A percentile compares a stretch with the other conserved stretches of the same genome.
phyloP scores from a whole-genome alignment of 1,140 invertebrate genomes.

The Neocloeon triangulifer region DNA sequence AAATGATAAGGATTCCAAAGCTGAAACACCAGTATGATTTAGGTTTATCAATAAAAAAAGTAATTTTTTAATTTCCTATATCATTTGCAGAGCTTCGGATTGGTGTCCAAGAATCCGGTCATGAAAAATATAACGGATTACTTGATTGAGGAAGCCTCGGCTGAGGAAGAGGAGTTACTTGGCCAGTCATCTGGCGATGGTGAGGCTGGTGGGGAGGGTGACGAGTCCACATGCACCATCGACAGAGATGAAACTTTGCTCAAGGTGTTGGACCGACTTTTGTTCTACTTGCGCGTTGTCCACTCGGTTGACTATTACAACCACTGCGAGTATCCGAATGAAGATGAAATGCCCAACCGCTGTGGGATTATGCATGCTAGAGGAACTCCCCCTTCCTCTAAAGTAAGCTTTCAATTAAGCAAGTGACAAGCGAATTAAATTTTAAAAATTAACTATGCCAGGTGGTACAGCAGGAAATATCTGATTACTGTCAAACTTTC shows the following conservation, averaged over 20 bases:
- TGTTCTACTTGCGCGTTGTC: conserved; percentile 87
- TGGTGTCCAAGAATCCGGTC: conserved; percentile 83
- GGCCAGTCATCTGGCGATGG: conserved; percentile 32
- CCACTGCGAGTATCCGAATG: conserved; percentile 95
- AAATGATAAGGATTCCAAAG: conserved; percentile 13
- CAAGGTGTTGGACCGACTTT: conserved; percentile 52
- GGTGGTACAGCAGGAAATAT: conserved; percentile 37
- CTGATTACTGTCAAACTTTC: conserved; percentile 54
- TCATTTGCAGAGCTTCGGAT: conserved; percentile 33
- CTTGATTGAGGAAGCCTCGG: conserved; percentile 92
- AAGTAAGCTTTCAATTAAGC: too few species aligned
- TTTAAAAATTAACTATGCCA: too few species aligned
- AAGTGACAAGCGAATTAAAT: too few species aligned
- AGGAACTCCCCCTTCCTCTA: conserved; percentile 56
- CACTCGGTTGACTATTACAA: conserved; percentile 99
- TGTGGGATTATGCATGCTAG: conserved; percentile 96
- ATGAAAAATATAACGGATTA: conserved; percentile 95
- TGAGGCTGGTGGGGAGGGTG: conserved; percentile 5
- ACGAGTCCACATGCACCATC: conserved; percentile 19
- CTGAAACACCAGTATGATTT: too few species aligned
- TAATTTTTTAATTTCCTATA: conserved; percentile 8
- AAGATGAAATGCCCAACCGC: conserved; percentile 98
- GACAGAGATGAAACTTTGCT: conserved; percentile 59
- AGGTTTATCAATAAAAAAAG: too few species aligned
- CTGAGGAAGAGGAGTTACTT: conserved; percentile 90